Evolutionary conservation across 2,888 invertebrate species (phyloP), one percentile per base, ranked within the genome.

Genomic region (Mythimna vitellina): DNA sequence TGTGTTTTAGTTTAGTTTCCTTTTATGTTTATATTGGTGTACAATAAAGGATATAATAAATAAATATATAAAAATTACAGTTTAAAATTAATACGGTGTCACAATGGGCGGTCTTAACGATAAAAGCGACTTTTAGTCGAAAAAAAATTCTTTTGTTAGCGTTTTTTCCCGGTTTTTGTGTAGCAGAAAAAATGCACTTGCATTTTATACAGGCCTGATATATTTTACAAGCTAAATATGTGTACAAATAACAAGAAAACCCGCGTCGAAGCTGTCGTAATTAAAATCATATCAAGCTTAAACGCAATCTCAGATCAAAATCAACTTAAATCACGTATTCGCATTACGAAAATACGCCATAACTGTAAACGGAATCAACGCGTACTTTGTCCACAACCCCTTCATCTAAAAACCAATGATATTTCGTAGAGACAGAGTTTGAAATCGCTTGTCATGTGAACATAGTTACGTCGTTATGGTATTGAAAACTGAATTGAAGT

Each of bases 221-320:
- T 9, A 12, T 20, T 7, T 35, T 49, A 49, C 7, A 17, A 14
- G 29, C n/a, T n/a, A 20, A 9, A 29, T 3, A 49, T 17, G 25
- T n/a, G 57, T 12, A 57, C 29, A 58, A 49, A 35, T 54, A 51
- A 25, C 62, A 49, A n/a, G 46, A 63, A 70, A 54, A 46, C 14
- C 14, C n/a, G 1, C 29, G 0, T n/a, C 25, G 0, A 0, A 72
- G 12, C 32, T 3, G n/a, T 20, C 42, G 17, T 6, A 10, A 76
- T 76, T 79, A 70, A 77, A 73, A 63, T 60, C 62, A 51, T 54
- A 76, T 81, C 49, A 76, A 60, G 54, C 61, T 67, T 46, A 65
- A 82, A 51, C 22, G 60, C 73, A 72, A 79, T 61, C 42, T 65
- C 68, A 68, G 60, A 70, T 74, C 61, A 54, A 61, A 78, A 75